Conservation (phyloP, 2,797 vertebrate species). For the Phylloscopus collybita region DNA sequence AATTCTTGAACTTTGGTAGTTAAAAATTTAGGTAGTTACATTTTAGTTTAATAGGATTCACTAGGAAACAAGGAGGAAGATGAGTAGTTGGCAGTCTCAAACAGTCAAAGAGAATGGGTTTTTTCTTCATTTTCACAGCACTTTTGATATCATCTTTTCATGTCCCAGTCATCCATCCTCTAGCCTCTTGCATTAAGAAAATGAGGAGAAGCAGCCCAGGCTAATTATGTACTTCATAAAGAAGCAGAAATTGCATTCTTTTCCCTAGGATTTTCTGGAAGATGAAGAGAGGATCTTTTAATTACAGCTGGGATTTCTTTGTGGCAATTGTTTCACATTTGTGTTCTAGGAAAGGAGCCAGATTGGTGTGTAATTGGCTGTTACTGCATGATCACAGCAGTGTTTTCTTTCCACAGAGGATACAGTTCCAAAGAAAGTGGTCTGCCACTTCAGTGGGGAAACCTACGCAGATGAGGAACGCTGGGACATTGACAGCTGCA, state of each 20-base stretch:
- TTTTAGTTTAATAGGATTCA: neutral
- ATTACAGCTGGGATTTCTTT: neutral
- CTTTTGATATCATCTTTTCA: neutral
- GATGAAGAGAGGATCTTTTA: neutral
- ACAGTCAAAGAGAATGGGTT: neutral
- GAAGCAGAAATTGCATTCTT: neutral
- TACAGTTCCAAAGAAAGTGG: slow-evolving; percentile 82
- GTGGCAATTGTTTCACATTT: neutral
- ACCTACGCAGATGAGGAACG: slow-evolving; percentile 88
- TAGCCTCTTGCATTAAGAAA: neutral
- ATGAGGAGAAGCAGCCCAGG: neutral
- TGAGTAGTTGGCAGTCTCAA: neutral
- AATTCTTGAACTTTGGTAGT: neutral
- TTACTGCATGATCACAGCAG: neutral
- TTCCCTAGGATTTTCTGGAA: neutral
- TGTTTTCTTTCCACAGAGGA: slow-evolving; percentile 78
- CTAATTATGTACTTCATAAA: neutral
- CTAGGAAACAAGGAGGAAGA: neutral
- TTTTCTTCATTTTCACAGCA: neutral
- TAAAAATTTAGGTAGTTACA: neutral
- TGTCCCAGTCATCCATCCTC: neutral
- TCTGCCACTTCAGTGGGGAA: slow-evolving; percentile 88
- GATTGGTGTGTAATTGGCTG: neutral
- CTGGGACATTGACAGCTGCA: slow-evolving; percentile 93
- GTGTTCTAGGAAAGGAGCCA: neutral